Percentiles rank a stretch among this genome's conserved stretches.
Evolutionary conservation across 2,888 invertebrate genomes (phyloP).

Genomic region (Tetragnatha montana): DNA sequence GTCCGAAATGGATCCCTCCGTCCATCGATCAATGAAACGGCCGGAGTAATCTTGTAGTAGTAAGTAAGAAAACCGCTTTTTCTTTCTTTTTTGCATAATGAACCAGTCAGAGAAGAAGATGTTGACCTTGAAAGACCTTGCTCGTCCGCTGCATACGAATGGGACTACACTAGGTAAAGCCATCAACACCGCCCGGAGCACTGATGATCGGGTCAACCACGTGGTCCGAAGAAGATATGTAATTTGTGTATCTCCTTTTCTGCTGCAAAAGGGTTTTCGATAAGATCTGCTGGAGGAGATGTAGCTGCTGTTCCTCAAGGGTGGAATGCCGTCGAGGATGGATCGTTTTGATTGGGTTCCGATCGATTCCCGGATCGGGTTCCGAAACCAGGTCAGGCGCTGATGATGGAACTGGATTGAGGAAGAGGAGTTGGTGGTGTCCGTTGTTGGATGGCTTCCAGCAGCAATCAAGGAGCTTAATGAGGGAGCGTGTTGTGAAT

Average conservation of each 20-base stretch:
- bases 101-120: constrained; percentile 43
- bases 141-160: constrained; percentile 45
- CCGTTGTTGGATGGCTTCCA: too few species aligned
- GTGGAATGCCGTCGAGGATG: not conserved
- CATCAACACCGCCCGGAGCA: constrained; percentile 36
- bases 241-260: constrained; percentile 35
- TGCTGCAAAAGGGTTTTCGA: not conserved
- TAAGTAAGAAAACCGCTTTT: constrained; percentile 52
- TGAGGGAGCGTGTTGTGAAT: too few species aligned
- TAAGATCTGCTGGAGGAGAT: constrained; percentile 42
- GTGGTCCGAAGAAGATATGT: constrained; percentile 54
- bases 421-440: too few species aligned
- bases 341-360: not conserved
- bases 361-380: not conserved
- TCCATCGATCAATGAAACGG: constrained; percentile 14
- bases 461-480: too few species aligned
- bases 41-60: constrained; percentile 47
- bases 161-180: constrained; percentile 18
- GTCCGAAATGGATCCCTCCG: not conserved
- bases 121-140: constrained; percentile 65
- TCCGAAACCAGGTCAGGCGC: too few species aligned
- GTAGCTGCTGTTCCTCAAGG: not conserved
- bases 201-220: constrained; percentile 46
- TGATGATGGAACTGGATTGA: too few species aligned
- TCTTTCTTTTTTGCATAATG: constrained; percentile 15